Evolutionary conservation across 2,797 vertebrate species (phyloP), one percentile per base, ranked within the genome.

Genomic region (Eidolon dupreanum): DNA sequence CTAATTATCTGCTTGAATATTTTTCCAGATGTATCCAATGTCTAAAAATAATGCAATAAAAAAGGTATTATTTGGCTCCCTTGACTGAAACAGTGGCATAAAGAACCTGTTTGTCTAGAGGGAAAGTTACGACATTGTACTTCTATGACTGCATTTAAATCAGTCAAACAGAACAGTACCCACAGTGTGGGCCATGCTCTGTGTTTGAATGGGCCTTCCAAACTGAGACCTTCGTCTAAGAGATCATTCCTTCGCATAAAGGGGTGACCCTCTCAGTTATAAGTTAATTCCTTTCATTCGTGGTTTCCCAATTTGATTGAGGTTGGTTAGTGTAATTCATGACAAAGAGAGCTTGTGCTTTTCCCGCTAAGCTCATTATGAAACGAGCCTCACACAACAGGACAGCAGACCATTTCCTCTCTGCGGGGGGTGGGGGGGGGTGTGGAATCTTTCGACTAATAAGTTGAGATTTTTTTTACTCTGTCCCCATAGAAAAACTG

Each of bases 1-100:
- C 98, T 98, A 99, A 99, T 99, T 99, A 98, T 99, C 98, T 98
- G 98, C 98, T 98, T 98, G 98, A 99, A 98, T 98, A 98, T 98
- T 99, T 98, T 98, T 99, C 98, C 99, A 99, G 99, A 99, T 98
- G 98, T 98, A 98, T 98, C 97, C 97, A 97, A 98, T 98, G 97
- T 98, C 99, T 99, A 98, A 99, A 99, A 99, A 98, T 99, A 98
- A 96, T 98, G 97, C 97, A 98, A 98, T 98, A 98, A 98, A 98
- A 98, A 98, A 98, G 97, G 97, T 98, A 98, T 98, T 98, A 98
- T 98, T 98, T 98, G 96, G 94, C 97, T 98, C 71, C 95, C 97
- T 98, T 28, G 92, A 96, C 94, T 98, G 96, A 98, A 98, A 98
- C 97, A 98, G 98, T 98, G 98, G 98, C 97, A 98, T 98, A 98